A percentile compares a stretch with the other conserved stretches of the same genome.
Evolutionary conservation across 2,113 vertebrate species (phyloP).

Genomic region (Dendropsophus ebraccatus): DNA sequence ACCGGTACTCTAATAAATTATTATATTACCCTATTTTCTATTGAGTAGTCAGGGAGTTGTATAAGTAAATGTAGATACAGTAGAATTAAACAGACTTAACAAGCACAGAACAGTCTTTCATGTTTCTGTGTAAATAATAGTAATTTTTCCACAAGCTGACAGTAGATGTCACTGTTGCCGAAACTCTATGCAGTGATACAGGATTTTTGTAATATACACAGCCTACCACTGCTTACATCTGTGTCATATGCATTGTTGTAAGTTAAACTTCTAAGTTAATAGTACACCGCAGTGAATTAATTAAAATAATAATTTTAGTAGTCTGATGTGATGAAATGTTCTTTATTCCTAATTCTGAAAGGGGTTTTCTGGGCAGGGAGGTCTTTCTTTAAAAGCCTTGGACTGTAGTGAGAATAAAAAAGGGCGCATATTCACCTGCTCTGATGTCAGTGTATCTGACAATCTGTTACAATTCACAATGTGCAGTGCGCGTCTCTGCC

Average conservation of each 20-base stretch:
- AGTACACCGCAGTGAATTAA: background rate
- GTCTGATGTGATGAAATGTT: background rate
- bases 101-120: background rate
- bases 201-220: background rate
- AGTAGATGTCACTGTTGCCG: constrained; percentile 1
- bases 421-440: too few relatives aligned
- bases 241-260: background rate
- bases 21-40: too few relatives aligned
- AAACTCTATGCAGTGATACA: background rate
- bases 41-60: too few relatives aligned
- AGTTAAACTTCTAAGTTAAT: background rate
- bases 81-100: background rate
- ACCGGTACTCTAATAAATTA: too few relatives aligned
- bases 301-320: background rate
- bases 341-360: too few relatives aligned
- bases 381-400: too few relatives aligned
- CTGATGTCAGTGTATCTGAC: too few relatives aligned
- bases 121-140: background rate
- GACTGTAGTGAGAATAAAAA: too few relatives aligned
- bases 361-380: too few relatives aligned
- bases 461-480: too few relatives aligned
- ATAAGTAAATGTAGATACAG: background rate
- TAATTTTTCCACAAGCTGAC: background rate
- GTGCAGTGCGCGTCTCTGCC: too few relatives aligned
- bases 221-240: background rate